Evolutionary conservation across 2,888 invertebrate species (phyloP), one percentile per base, ranked within the genome.

Genomic region (Beris chalybata): DNA sequence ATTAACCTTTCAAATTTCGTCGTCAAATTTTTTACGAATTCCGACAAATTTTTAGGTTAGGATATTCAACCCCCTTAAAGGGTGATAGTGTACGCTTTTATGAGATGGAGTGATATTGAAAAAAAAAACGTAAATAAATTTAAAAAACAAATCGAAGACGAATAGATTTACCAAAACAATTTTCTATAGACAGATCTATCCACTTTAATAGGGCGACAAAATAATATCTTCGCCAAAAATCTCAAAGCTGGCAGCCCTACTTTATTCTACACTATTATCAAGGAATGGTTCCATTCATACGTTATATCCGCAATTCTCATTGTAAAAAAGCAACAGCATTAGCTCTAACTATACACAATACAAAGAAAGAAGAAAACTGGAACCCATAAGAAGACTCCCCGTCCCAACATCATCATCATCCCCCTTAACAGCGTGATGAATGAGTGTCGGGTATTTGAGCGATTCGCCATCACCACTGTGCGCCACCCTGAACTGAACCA

Each of bases 381-480:
- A 31, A 53, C 31, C 31, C 53, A 53, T 53, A 50, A 15, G 31
- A 12, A 12, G 52, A 29, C 15, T 11, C 15, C 52, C 50, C 50
- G 15, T 4, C 38, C 50, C 9, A 48, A 22, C 48, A 5, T 5
- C 48, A 15, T 5, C 48, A 6, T 11, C 48, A 6, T n/a, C 53
- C 53, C n/a, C 53, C 53, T 11, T 53, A 29, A 53, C 53, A n/a
- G 53, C 30, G 53, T 53, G 53, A 53, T 53, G 53, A 53, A 53
- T 53, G 53, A 53, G 53, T 53, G 53, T 31, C 53, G 31, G 31
- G 30, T 29, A 31, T 53, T 53, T 31, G 31, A 29, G 29, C 38
- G 38, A 38, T 38, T 38, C 38, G 38, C 38, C 38, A 38, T 38
- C 38, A 38, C 38, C 38, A 38, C 5, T 9, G 38, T 38, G 38